These are phyloP conservation scores for Tipula unca DNA, from an alignment of 2,888 invertebrate genomes.

Conservation along the genomic window DNA sequence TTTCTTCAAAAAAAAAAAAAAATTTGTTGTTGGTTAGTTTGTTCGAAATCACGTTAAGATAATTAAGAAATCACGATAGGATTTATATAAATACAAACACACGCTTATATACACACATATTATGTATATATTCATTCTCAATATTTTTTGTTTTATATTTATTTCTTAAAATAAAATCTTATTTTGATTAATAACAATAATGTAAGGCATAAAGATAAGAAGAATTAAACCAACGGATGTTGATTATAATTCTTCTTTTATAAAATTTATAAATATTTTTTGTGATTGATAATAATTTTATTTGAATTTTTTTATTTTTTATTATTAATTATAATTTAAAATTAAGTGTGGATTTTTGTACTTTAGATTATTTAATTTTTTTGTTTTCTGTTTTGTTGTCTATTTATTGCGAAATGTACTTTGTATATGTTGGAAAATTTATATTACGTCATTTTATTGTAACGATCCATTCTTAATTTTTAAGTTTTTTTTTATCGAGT, in stretches of 20 bases:
- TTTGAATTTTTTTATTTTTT: background rate
- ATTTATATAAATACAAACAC: background rate
- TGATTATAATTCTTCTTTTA: background rate
- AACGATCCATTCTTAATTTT: no score
- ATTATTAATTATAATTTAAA: background rate
- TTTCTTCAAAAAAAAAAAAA: background rate
- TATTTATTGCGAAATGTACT: background rate
- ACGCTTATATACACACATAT: background rate
- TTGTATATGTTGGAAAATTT: background rate
- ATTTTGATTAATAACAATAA: background rate
- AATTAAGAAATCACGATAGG: slow-evolving; percentile 8
- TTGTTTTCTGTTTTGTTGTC: background rate
- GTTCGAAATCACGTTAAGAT: slow-evolving; percentile 8
- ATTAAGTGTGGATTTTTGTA: background rate
- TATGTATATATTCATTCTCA: background rate
- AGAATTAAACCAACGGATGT: background rate
- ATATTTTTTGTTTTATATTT: background rate
- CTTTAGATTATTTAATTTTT: background rate
- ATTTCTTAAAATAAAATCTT: background rate
- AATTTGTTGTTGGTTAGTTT: background rate
- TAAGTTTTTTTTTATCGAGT: no score
- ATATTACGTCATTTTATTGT: no score
- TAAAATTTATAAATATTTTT: background rate
- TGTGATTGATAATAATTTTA: background rate
- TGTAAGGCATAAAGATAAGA: background rate